Conservation (phyloP, 1,140 invertebrate genomes). For the Solenopsis fugax region DNA sequence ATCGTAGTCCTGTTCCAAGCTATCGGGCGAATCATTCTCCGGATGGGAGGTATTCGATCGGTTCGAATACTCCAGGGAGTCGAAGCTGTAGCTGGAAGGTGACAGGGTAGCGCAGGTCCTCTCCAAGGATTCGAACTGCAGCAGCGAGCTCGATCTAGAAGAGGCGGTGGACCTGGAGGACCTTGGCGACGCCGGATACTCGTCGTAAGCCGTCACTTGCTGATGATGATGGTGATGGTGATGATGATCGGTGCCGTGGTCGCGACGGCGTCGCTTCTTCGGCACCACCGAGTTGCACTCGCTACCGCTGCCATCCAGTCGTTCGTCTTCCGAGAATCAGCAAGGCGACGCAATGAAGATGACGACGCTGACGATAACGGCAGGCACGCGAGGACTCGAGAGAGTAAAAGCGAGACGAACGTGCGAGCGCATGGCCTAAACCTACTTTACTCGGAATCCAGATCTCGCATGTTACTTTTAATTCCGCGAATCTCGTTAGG, state of each 20-base stretch:
- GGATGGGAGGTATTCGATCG: conserved; percentile 80
- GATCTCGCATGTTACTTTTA: conserved; percentile 37
- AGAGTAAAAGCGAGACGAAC: conserved; percentile 63
- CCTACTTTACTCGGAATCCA: conserved; percentile 50
- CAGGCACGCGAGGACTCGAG: neutral
- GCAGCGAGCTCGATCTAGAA: conserved; percentile 90
- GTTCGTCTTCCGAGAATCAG: conserved; percentile 76
- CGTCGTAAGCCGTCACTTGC: conserved; percentile 79
- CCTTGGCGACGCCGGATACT: conserved; percentile 84
- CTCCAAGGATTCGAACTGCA: conserved; percentile 93
- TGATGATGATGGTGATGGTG: conserved; percentile 75
- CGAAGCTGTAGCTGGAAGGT: conserved; percentile 87
- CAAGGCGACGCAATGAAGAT: conserved; percentile 31
- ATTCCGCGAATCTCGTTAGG: conserved; percentile 35
- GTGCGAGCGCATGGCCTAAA: conserved; percentile 19
- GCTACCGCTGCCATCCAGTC: conserved; percentile 88
- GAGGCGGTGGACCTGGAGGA: conserved; percentile 79
- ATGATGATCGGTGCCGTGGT: conserved; percentile 81
- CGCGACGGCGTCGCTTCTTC: conserved; percentile 91
- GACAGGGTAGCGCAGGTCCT: conserved; percentile 89
- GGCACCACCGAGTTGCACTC: conserved; percentile 93
- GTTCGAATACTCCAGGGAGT: conserved; percentile 87
- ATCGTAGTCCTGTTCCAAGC: conserved; percentile 85
- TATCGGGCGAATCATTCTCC: conserved; percentile 87
- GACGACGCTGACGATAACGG: conserved; percentile 3